Evolutionary conservation across 2,113 vertebrate genomes (phyloP), one percentile per base, ranked within the genome.

Genomic region (Perca fluviatilis): DNA sequence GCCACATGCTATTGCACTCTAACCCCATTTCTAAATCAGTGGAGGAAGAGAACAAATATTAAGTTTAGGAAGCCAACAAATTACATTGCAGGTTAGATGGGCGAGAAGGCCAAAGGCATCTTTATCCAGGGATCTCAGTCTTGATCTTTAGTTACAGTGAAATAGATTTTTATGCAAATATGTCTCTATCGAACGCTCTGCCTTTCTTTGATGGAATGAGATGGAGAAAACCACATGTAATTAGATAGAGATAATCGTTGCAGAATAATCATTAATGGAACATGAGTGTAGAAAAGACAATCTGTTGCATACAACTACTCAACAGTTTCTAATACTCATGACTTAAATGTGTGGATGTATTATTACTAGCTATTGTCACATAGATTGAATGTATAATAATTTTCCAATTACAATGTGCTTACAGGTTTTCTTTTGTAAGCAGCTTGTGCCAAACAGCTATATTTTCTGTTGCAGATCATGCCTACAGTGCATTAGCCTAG

Each of bases 101-200:
- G 86, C 57, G 16, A 70, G 58, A 33, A 86, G 91, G 90, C 93
- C 82, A 86, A 82, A 89, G 84, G 87, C 78, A 68, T 92, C 85
- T 92, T 93, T 80, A 91, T 92, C 93, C 92, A 53, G 74, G 79
- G 77, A 92, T 93, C 92, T 92, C 89, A 80, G 86, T 80, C 84
- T 81, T 88, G 79, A 92, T 93, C 91, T 69, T 84, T 74, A 56
- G 70, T 84, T 86, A 79, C 75, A 54, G 80, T 84, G 89, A 94
- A 95, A 95, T 94, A 94, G 94, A 95, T 95, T 95, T 95, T 95
- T 93, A 96, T 95, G 95, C 93, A 95, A 94, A 95, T 95, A 91
- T 79, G 69, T 83, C 82, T 76, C 79, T 80, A 95, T 96, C 80
- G 94, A 96, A 95, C 63, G 73, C 80, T 79, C 85, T 23, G 78